Conservation (phyloP, 2,888 invertebrate species). For the Baccha elongata region DNA sequence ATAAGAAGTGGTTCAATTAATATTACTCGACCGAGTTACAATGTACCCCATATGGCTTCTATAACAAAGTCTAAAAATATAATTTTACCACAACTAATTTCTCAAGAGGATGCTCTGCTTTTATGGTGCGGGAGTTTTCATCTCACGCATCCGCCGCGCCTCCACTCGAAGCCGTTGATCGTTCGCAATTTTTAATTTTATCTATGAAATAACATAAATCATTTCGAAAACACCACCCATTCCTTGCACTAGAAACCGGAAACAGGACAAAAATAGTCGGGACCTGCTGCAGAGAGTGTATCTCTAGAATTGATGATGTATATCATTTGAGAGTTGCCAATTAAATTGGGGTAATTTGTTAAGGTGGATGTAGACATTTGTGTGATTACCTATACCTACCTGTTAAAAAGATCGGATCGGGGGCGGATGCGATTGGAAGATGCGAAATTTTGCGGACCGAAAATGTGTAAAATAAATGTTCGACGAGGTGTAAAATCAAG, state of each 20-base stretch:
- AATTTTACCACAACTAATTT: slow-evolving; percentile 6
- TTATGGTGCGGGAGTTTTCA: neutral
- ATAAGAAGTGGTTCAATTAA: slow-evolving; percentile 43
- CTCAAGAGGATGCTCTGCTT: slow-evolving; percentile 5
- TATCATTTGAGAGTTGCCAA: slow-evolving; percentile 53
- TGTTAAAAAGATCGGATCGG: slow-evolving; percentile 49
- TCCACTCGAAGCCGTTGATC: neutral
- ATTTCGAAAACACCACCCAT: slow-evolving; percentile 17
- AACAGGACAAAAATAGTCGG: slow-evolving; percentile 54
- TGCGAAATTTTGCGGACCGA: neutral
- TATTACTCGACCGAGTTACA: slow-evolving; percentile 58
- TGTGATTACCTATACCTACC: slow-evolving; percentile 14
- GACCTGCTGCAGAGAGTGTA: neutral
- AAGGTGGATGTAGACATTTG: neutral
- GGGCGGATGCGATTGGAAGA: slow-evolving; percentile 24
- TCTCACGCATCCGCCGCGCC: neutral
- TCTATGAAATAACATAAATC: slow-evolving; percentile 37
- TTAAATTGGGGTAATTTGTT: slow-evolving; percentile 42
- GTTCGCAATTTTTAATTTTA: slow-evolving; percentile 21
- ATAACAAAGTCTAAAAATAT: slow-evolving; percentile 63
- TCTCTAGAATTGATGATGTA: slow-evolving; percentile 36
- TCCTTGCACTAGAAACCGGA: slow-evolving; percentile 50
- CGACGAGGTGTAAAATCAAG: slow-evolving; percentile 66
- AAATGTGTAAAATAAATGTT: slow-evolving; percentile 42
- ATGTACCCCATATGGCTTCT: slow-evolving; percentile 60